Conservation (phyloP, 1,140 invertebrate species). For the Drosophila kikkawai region DNA sequence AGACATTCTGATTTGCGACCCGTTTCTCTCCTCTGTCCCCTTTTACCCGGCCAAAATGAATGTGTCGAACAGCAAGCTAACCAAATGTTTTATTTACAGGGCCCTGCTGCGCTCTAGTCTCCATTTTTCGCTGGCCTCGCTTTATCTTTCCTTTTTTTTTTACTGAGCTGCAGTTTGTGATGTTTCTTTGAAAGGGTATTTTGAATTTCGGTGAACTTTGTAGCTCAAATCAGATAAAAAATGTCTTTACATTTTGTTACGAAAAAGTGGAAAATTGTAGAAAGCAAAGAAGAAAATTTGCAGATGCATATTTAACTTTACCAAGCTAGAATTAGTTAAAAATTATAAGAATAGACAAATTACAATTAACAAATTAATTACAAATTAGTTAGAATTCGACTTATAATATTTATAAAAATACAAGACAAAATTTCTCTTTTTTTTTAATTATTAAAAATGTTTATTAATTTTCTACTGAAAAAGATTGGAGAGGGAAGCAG, state of each 20-base stretch:
- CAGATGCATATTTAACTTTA: too few relatives aligned
- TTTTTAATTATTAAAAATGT: background rate
- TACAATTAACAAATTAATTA: too few relatives aligned
- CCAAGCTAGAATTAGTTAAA: too few relatives aligned
- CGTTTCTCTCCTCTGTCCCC: background rate
- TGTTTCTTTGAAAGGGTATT: constrained; percentile 1
- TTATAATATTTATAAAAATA: too few relatives aligned
- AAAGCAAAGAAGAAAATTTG: too few relatives aligned
- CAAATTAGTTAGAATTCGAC: too few relatives aligned
- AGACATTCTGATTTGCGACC: constrained; percentile 57
- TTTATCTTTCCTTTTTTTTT: background rate
- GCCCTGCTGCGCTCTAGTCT: constrained; percentile 36
- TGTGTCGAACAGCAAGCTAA: constrained; percentile 63
- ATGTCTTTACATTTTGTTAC: background rate
- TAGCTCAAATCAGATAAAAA: too few relatives aligned
- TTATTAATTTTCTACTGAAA: background rate
- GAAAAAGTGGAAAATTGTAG: background rate
- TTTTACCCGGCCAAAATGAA: constrained; percentile 40
- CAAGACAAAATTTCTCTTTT: too few relatives aligned
- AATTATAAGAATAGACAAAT: too few relatives aligned
- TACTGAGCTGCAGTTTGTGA: constrained; percentile 9
- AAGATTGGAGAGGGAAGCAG: background rate
- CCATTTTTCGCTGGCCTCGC: constrained; percentile 17
- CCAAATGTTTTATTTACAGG: constrained; percentile 75
- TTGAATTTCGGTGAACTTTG: background rate